Base-by-base conservation (phyloP, 2,113 vertebrate genomes). In the Gila orcuttii region DNA sequence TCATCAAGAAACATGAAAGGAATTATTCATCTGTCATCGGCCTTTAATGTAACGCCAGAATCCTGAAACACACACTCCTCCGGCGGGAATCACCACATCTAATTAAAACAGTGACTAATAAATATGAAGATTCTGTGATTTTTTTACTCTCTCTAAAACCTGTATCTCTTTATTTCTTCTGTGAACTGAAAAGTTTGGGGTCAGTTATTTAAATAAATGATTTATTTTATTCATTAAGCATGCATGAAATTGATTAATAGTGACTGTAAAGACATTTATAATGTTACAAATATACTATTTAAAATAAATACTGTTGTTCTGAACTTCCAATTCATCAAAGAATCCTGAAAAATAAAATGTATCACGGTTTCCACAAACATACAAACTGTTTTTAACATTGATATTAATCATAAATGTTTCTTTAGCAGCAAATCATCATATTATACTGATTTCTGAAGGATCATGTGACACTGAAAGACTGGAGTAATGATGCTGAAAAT, bases 1-100 rank as follows among this genome's bases (percentile, higher is more conserved):
- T 91, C 11, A 3, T 1, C 7, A 0, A 36, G 69, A 88, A 90
- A 91, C 89, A 94, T 93, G 79, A 94, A 92, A 93, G 88, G 89
- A 93, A 93, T 93, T 82, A 90, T 94, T 93, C 75, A 93, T 92
- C 87, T 91, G 55, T 89, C 28, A 79, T 79, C 82, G 89, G 89
- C 11, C 55, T 84, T 77, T 77, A 50, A 52, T 77, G 74, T 39
- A 69, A 23, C 8, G 33, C 68, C 68, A 69, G 33, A 39, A 71
- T 39, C 33, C 68, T 23, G 68, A 69, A 39, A 69, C 33, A 4
- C 66, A 19, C 66, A 4, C 21, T 68, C 66, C 7, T 36, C 66
- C 3, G 7, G 1, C 3, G 31, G 31, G 15, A 36, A 69, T 21
- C 33, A 11, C 7, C 68, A 39, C 66, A 39, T 10, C 66, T 69